Base-by-base conservation (phyloP, 2,113 vertebrate genomes). In the Vulpes lagopus region DNA sequence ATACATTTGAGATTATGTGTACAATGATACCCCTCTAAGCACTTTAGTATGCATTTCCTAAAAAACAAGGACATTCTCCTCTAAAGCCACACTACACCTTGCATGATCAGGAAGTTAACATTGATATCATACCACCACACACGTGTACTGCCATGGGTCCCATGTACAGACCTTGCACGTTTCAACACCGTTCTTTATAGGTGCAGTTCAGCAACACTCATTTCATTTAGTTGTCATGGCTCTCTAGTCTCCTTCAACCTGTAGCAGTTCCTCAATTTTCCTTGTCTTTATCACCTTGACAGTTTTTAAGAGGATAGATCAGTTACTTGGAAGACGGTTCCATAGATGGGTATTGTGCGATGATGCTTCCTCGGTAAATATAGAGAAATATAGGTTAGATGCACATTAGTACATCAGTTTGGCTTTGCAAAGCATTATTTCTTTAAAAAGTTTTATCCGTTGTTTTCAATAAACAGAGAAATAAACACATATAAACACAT, bases 131-230 rank as follows among this genome's bases (percentile, higher is more conserved):
- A 11, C 1, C n/a, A 8, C 16, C 0, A 8, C 62, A 79, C 2
- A 22, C 5, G 23, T 22, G 11, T 20, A 23, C 8, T 32, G 14
- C 17, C 27, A 20, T 2, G 12, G n/a, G 11, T 17, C 15, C 15
- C 2, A 14, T 14, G 23, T 20, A 57, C 19, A 30, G 65, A 32
- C 16, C 25, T 16, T 27, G 1, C 23, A 51, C 23, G 23, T 62
- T 5, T 38, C 12, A 60, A 0, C 0, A 11, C 15, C 64, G n/a
- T 14, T 55, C 32, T 73, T 65, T 27, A 25, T 5, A 49, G 55
- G 5, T 2, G 11, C 27, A 35, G 10, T 19, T 19, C 17, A 49
- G 22, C 0, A n/a, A 30, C 32, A 12, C 49, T 5, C 25, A 2
- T 64, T 87, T 22, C 11, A 11, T 22, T 64, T 51, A 20, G 27